Conservation (phyloP, 2,888 invertebrate species). For the Pinctada fucata region DNA sequence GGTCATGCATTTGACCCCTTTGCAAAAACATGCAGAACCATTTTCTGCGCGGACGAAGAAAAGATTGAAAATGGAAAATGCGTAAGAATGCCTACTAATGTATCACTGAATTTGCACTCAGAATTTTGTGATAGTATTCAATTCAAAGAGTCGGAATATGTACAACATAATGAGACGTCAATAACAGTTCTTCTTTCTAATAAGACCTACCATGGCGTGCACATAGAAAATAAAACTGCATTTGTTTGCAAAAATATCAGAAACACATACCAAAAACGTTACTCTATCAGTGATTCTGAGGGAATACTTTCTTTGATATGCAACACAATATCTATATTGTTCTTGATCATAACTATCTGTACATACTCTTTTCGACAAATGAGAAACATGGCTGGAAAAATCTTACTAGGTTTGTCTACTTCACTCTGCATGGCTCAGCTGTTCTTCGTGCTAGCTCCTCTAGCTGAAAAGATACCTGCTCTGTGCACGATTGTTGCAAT, state of each 20-base stretch:
- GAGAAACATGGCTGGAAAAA: conserved; percentile 38
- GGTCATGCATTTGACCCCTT: conserved; percentile 28
- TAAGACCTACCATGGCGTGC: conserved; percentile 21
- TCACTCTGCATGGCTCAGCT: conserved; percentile 32
- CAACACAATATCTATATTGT: conserved; percentile 25
- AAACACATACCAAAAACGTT: background rate
- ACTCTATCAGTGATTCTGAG: conserved; percentile 3
- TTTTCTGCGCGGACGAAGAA: conserved; percentile 26
- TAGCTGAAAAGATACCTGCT: conserved; percentile 12
- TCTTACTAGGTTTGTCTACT: conserved; percentile 33
- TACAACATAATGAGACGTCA: conserved; percentile 21
- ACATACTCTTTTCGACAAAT: conserved; percentile 31
- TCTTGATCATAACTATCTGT: conserved; percentile 15
- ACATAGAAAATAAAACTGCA: conserved; percentile 7
- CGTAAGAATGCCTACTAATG: background rate
- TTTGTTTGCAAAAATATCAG: conserved; percentile 28
- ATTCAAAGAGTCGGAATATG: conserved; percentile 32
- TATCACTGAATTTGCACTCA: background rate
- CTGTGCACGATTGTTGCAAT: conserved; percentile 71
- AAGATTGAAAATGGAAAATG: conserved; percentile 33
- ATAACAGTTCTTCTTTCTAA: conserved; percentile 25
- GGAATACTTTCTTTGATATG: conserved; percentile 32
- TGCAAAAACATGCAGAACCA: conserved; percentile 24
- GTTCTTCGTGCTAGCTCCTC: conserved; percentile 15
- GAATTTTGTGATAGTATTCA: conserved; percentile 13